Evolutionary conservation across 1,140 invertebrate genomes (phyloP), one percentile per base, ranked within the genome.

Genomic region (Temnothorax longispinosus): DNA sequence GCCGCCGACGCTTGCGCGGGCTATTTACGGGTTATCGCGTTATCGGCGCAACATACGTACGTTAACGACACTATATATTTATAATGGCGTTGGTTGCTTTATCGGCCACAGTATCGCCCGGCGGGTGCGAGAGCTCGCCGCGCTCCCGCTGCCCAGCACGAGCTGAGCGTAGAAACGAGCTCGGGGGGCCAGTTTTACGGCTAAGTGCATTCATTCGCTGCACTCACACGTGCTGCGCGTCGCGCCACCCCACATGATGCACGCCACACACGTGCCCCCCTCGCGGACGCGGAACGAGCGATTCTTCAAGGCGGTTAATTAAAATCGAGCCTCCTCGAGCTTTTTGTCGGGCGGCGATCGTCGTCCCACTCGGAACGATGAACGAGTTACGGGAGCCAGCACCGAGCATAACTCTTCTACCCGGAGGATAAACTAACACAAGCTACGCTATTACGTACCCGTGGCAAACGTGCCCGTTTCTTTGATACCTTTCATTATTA

Each of bases 21-120:
- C 64, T 89, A 87, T 87, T 89, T 89, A 84, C 81, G 56, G 54
- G 56, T 65, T 87, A 89, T 90, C 84, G 72, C 58, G 50, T 52
- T 78, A 90, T 90, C 88, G 64, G 52, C 41, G 67, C 85, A 44
- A 32, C 77, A 58, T 82, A 72, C 41, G 74, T 85, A 64, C 38
- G 58, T 85, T 85, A 85, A 77, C 74, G 58, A 76, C 72, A 52
- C 71, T 85, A 77, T 67, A 77, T 85, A 54, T 85, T 77, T 85
- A 85, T 77, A 77, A 67, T 85, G 18, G 54, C 72, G 74, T n/a
- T 52, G 67, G 54, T 54, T 78, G 47, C 47, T 77, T 78, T 56
- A 85, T 85, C 74, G 76, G 50, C 21, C 41, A 11, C 60, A n/a
- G 72, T 78, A 88, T 88, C 86, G 54, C 76, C 52, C 44, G 15